Evolutionary conservation across 2,797 vertebrate species (phyloP).

Genomic region (Gadopsis bispinosus): DNA sequence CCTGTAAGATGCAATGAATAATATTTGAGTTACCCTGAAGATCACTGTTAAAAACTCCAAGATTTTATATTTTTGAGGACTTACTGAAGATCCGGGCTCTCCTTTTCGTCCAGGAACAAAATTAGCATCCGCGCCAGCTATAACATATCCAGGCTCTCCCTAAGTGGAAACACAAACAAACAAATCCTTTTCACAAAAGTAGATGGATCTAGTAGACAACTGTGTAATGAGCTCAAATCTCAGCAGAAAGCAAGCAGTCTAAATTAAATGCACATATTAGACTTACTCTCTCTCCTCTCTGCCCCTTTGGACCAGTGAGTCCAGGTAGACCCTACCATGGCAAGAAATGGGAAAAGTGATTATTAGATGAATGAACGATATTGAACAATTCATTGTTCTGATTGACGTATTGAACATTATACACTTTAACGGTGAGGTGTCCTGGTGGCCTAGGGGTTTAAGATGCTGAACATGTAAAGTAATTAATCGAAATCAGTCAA

Average conservation of each 20-base stretch:
- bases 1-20: slow-evolving; percentile 69
- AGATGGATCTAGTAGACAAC: not conserved
- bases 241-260: not conserved
- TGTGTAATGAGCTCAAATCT: not conserved
- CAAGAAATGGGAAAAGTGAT: not conserved
- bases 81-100: slow-evolving; percentile 89
- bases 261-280: slow-evolving; percentile 5
- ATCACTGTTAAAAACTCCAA: not conserved
- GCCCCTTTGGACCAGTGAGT: slow-evolving; percentile 85
- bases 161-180: slow-evolving; percentile 51
- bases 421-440: not conserved
- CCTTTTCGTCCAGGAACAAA: slow-evolving; percentile 87
- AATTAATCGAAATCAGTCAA: too few relatives aligned
- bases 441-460: not conserved
- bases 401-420: not conserved
- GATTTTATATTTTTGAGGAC: slow-evolving; percentile 44
- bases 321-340: slow-evolving; percentile 86
- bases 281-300: slow-evolving; percentile 92
- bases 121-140: slow-evolving; percentile 86
- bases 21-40: not conserved
- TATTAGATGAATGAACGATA: not conserved
- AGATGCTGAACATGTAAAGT: not conserved
- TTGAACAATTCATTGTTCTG: not conserved
- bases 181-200: not conserved
- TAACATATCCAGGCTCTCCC: slow-evolving; percentile 92